Evolutionary conservation across 2,797 vertebrate genomes (phyloP).

Genomic region (Bradypus variegatus): DNA sequence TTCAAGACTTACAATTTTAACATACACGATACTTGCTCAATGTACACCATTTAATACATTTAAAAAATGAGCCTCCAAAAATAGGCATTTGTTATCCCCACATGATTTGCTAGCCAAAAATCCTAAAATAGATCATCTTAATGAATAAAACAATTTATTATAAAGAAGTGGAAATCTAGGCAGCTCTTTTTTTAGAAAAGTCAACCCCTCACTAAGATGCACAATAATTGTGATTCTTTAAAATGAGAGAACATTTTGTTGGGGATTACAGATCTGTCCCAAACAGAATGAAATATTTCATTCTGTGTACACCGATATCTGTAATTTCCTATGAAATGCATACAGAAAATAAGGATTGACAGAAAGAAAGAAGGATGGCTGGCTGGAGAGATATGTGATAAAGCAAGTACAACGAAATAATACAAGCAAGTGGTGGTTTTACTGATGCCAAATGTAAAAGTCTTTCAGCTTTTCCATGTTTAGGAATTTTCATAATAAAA

Average conservation of each 20-base stretch:
- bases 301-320: background rate
- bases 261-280: background rate
- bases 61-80: background rate
- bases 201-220: background rate
- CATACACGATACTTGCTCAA: background rate
- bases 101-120: conserved; percentile 16
- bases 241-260: background rate
- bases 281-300: background rate
- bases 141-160: background rate
- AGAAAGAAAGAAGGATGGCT: background rate
- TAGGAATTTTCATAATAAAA: background rate
- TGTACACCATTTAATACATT: background rate
- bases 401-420: conserved; percentile 1
- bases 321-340: conserved; percentile 2
- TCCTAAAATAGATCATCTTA: background rate
- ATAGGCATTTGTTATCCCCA: background rate
- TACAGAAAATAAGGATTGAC: background rate
- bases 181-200: background rate
- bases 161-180: background rate
- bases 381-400: background rate
- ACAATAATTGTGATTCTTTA: background rate
- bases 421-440: background rate
- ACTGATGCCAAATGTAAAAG: background rate
- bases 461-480: background rate
- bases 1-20: background rate